Conservation (phyloP, 2,797 vertebrate species). For the Sarcophilus harrisii region DNA sequence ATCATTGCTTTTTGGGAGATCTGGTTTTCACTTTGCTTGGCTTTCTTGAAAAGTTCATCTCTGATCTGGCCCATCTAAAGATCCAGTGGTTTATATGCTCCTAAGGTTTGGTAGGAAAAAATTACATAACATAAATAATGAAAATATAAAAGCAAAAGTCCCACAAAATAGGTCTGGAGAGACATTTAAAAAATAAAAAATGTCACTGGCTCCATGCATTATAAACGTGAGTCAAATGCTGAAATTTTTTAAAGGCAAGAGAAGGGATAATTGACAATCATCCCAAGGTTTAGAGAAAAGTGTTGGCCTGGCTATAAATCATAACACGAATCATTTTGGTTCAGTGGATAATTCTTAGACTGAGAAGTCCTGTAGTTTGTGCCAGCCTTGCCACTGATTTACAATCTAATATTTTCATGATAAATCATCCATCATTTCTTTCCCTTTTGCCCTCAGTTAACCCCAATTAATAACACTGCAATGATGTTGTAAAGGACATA, state of each 20-base stretch:
- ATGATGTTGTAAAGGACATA: neutral
- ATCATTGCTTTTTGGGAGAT: neutral
- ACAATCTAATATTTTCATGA: slow-evolving; percentile 13
- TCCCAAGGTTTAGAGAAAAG: neutral
- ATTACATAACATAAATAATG: slow-evolving; percentile 13
- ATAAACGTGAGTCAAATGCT: neutral
- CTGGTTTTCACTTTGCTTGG: slow-evolving; percentile 25
- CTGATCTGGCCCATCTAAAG: neutral
- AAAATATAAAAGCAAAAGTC: slow-evolving; percentile 9
- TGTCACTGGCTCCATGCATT: neutral
- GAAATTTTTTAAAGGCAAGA: neutral
- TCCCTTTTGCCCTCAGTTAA: neutral
- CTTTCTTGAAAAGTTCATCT: slow-evolving; percentile 39
- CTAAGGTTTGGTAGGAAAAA: slow-evolving; percentile 16
- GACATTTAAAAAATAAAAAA: neutral
- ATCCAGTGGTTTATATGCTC: slow-evolving; percentile 15
- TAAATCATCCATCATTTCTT: neutral
- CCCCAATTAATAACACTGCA: neutral
- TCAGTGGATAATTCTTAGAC: neutral
- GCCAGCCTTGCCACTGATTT: neutral
- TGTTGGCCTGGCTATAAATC: neutral
- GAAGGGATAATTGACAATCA: neutral
- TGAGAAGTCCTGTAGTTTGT: neutral
- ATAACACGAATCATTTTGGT: slow-evolving; percentile 5
- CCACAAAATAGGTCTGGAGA: neutral